A percentile compares a stretch with the other conserved stretches of the same genome.
Evolutionary conservation across 2,797 vertebrate species (phyloP).

Genomic region (Sardinella longiceps): DNA sequence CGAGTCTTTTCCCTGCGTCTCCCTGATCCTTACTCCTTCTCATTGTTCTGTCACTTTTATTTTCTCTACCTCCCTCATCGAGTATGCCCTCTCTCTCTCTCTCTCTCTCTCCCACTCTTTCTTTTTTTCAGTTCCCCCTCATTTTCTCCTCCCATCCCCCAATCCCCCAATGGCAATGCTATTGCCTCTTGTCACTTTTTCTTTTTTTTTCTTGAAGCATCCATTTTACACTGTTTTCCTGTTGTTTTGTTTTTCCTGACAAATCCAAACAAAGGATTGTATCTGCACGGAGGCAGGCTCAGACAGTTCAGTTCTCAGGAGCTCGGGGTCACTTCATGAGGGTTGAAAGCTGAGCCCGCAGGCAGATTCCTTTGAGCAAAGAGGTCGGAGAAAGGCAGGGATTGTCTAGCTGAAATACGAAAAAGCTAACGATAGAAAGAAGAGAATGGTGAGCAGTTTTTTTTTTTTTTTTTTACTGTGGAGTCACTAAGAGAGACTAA

Average conservation of each 20-base stretch:
- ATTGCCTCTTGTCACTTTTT: conserved; percentile 53
- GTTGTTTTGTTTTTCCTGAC: neutral
- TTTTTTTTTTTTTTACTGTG: too few relatives aligned
- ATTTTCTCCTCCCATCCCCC: conserved; percentile 67
- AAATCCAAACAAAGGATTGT: neutral
- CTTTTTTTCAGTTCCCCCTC: conserved; percentile 52
- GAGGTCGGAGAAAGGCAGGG: neutral
- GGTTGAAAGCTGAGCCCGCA: neutral
- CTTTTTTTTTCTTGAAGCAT: conserved; percentile 27
- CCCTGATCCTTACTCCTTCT: conserved; percentile 49
- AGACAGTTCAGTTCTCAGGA: neutral
- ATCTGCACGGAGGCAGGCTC: neutral
- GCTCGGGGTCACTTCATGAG: neutral
- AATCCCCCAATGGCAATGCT: conserved; percentile 60
- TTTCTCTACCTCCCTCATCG: conserved; percentile 19
- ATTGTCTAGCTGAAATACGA: neutral
- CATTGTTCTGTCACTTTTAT: conserved; percentile 41
- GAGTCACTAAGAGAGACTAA: neutral
- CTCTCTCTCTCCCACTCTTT: too few relatives aligned
- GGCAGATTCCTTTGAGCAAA: neutral
- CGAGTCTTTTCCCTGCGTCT: neutral
- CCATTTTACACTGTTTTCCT: conserved; percentile 3
- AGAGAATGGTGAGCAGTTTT: neutral
- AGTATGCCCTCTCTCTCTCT: conserved; percentile 31
- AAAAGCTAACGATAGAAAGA: neutral